Conservation (phyloP, 2,888 invertebrate species). For the Acleris holmiana region DNA sequence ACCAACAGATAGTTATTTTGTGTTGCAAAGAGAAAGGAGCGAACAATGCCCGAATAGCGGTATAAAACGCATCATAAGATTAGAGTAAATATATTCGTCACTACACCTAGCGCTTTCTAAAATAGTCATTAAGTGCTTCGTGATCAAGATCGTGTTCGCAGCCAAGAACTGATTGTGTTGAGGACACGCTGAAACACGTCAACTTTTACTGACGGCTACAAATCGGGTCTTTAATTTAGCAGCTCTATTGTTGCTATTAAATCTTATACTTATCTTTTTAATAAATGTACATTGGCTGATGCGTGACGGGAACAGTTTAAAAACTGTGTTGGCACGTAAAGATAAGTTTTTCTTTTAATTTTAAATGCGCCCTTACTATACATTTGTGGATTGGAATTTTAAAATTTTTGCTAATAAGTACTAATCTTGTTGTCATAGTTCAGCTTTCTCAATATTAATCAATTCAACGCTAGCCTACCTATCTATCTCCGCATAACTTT, state of each 20-base stretch:
- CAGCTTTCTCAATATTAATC: too few species aligned
- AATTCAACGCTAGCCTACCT: too few species aligned
- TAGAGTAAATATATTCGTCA: conserved; percentile 42
- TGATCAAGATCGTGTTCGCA: background rate
- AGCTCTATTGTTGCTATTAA: background rate
- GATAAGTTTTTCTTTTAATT: too few species aligned
- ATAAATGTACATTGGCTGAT: too few species aligned
- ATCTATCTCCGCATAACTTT: too few species aligned
- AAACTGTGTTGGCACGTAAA: too few species aligned
- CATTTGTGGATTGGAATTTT: too few species aligned
- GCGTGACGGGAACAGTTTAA: too few species aligned
- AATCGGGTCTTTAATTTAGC: background rate
- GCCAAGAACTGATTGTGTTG: background rate
- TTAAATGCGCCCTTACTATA: too few species aligned
- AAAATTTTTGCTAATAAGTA: too few species aligned
- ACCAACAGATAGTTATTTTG: conserved; percentile 39
- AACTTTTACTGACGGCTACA: background rate
- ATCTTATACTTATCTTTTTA: background rate
- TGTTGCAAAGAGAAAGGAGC: conserved; percentile 45
- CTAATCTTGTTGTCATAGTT: too few species aligned
- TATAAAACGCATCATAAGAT: conserved; percentile 42
- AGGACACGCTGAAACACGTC: conserved; percentile 5
- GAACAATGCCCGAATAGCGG: conserved; percentile 33
- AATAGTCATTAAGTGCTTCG: conserved; percentile 10
- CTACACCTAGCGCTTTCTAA: conserved; percentile 13